Base-by-base conservation (phyloP, 1,140 invertebrate species). In the Drosophila nikananu region DNA sequence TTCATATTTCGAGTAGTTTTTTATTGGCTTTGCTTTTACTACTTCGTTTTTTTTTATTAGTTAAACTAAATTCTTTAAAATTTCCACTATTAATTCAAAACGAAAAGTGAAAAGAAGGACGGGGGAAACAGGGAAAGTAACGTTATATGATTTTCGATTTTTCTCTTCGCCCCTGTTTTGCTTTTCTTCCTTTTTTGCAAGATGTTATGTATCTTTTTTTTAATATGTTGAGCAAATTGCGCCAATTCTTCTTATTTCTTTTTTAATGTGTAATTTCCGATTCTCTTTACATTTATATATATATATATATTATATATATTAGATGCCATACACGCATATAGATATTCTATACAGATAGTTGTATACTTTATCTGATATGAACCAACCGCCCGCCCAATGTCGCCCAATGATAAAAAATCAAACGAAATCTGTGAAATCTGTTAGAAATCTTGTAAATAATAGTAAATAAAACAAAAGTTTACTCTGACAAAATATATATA, bases 181-280 rank as follows among this genome's bases (percentile, higher is more conserved):
- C 6, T 25, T 25, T 25, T 39, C 19, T 23, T 46, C n/a, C n/a
- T 55, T 41, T 42, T 37, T 27, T 44, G 15, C 42, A 32, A 57
- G 17, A 35, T 58, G 23, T 65, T 35, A 32, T 73, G 17, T n/a
- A 30, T 30, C 5, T n/a, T 51, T 51, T 42, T 21, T 64, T 72
- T 63, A 71, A 81, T 81, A 58, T 73, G 63, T 87, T 86, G 83
- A 86, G 83, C 83, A 86, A 86, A 83, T 87, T 80, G 77, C 80
- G 65, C 75, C 79, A 82, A 82, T 82, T 81, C 30, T 60, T 58
- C 54, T 17, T 25, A 27, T 35, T 46, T 51, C 17, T 55, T 51
- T 32, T 44, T 51, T 32, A n/a, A 57, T 19, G 27, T 35, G n/a
- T 54, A 54, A 21, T 54, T 55, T 37, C 52, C 54, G 55, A 64